These are phyloP conservation scores for Sycon ciliatum DNA, from an alignment of 37 sponge, comb jelly and placozoan genomes.

Conservation along the genomic window DNA sequence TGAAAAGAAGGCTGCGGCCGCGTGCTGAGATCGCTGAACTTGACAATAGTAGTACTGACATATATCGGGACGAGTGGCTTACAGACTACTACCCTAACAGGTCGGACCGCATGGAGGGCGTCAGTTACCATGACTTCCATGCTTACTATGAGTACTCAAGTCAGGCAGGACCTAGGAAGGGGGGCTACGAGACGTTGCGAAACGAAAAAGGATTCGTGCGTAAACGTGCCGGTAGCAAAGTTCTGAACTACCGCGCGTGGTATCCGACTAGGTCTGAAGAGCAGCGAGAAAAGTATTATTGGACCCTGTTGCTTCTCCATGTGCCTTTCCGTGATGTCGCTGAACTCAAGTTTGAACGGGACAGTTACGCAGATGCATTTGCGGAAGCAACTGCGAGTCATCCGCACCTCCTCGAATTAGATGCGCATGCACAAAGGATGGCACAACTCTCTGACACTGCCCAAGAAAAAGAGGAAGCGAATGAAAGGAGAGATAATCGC, in stretches of 20 bases:
- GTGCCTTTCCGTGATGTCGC: slow-evolving; percentile 36
- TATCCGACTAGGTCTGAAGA: slow-evolving; percentile 35
- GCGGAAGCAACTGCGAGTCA: too few relatives aligned
- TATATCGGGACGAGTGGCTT: slow-evolving; percentile 26
- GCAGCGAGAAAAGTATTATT: slow-evolving; percentile 23
- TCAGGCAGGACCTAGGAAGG: too few relatives aligned
- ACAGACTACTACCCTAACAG: slow-evolving; percentile 32
- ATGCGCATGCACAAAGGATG: too few relatives aligned
- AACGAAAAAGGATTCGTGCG: slow-evolving; percentile 17
- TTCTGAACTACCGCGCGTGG: slow-evolving; percentile 24
- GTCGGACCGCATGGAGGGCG: slow-evolving; percentile 31
- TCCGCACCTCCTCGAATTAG: too few relatives aligned
- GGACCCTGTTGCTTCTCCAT: slow-evolving; percentile 33
- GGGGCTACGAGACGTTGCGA: slow-evolving; percentile 11
- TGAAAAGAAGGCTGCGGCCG: slow-evolving; percentile 22
- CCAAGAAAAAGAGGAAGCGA: too few relatives aligned
- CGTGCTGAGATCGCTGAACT: slow-evolving; percentile 17
- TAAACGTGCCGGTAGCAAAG: slow-evolving; percentile 2
- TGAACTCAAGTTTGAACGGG: too few relatives aligned
- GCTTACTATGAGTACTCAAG: slow-evolving; percentile 8
- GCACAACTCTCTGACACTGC: too few relatives aligned
- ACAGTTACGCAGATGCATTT: too few relatives aligned
- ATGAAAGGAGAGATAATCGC: too few relatives aligned
- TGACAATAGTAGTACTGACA: slow-evolving; percentile 22
- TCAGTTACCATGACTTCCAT: slow-evolving; percentile 34